Evolutionary conservation across 2,888 invertebrate species (phyloP), one percentile per base, ranked within the genome.

Genomic region (Cantharis lateralis): DNA sequence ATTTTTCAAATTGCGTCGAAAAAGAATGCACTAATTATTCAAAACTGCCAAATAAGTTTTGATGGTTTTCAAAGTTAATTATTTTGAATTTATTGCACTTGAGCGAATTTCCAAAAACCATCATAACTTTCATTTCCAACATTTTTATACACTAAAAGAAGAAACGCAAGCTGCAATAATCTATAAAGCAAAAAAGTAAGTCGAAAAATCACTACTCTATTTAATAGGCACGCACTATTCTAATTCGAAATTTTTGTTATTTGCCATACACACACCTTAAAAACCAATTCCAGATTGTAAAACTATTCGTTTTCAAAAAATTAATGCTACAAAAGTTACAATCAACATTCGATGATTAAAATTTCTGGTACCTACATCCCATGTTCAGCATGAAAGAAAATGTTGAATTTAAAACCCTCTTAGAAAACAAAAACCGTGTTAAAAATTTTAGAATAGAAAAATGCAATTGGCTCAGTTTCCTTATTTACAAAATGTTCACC

Each of bases 311-410:
- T 71, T 75, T 77, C 70, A 71, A 74, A 71, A 24, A 75, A 75
- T 48, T 48, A 48, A 48, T 48, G 48, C 78, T 80, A 80, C 75
- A 78, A 72, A 74, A 78, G 74, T 74, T 80, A 81, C 78, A 82
- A 85, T 87, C 86, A 88, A 87, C 88, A 88, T 84, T 88, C 87
- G 82, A 88, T 88, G 84, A 88, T 87, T 83, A 88, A 85, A 82
- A 88, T 88, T 85, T 88, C 88, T 76, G 88, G 88, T 83, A 88
- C 87, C 88, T 88, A 85, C 81, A 75, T 82, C 84, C 82, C 78
- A 20, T 78, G 82, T 81, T 81, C 83, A 83, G 87, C 87, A 87
- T 87, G 87, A 86, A 87, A 87, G 82, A 84, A 82, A 85, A 84
- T 82, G 79, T 72, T 75, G 62, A 76, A 61, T 74, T 73, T 76